Evolutionary conservation across 2,888 invertebrate species (phyloP).

Genomic region (Spatulosminthurus flaviceps): DNA sequence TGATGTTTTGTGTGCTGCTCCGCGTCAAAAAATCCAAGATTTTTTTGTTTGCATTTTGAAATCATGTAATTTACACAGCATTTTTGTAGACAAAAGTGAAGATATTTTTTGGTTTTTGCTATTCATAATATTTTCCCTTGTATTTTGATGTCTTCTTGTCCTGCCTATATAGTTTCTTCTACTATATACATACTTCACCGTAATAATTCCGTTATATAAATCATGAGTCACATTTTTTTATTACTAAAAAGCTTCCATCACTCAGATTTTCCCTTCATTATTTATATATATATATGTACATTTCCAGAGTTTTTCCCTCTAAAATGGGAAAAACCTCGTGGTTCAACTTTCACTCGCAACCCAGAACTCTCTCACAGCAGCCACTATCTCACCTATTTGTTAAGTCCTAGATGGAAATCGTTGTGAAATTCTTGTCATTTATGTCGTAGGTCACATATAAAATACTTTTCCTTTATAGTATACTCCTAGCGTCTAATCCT

Average conservation of each 20-base stretch:
- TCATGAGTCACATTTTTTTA: not conserved
- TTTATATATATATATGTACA: too few relatives aligned
- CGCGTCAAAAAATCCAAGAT: not conserved
- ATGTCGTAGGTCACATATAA: too few relatives aligned
- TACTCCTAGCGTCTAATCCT: too few relatives aligned
- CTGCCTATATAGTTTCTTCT: not conserved
- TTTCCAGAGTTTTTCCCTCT: too few relatives aligned
- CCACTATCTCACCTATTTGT: too few relatives aligned
- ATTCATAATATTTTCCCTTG: not conserved
- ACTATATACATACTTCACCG: too few relatives aligned
- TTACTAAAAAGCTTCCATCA: not conserved
- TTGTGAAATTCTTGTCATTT: too few relatives aligned
- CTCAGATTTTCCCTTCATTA: not conserved
- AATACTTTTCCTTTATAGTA: too few relatives aligned
- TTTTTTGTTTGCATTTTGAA: slow-evolving; percentile 13
- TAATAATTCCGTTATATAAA: not conserved
- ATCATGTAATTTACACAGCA: not conserved
- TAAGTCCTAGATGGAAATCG: too few relatives aligned
- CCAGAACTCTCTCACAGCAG: too few relatives aligned
- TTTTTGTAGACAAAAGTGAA: not conserved
- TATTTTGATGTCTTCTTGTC: slow-evolving; percentile 10
- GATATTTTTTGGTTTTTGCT: not conserved
- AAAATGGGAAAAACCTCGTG: too few relatives aligned
- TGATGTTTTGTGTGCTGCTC: slow-evolving; percentile 1
- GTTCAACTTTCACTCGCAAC: too few relatives aligned